Evolutionary conservation across 2,888 invertebrate genomes (phyloP).

Genomic region (Drosophila formosana): DNA sequence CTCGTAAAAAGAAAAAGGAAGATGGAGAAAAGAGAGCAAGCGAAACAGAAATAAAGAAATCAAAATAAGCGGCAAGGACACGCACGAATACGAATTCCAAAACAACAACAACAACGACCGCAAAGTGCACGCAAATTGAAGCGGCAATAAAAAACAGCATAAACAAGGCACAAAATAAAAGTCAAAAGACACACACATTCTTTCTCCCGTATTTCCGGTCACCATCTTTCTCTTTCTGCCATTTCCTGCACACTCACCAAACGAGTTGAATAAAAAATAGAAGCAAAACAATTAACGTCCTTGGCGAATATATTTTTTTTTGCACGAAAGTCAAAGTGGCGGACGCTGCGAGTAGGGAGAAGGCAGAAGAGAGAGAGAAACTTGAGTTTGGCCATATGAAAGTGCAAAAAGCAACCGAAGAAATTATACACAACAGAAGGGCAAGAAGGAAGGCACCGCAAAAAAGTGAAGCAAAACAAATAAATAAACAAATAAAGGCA

Average conservation of each 20-base stretch:
- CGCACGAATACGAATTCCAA: constrained; percentile 47
- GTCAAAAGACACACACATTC: constrained; percentile 56
- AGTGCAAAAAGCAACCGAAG: constrained; percentile 72
- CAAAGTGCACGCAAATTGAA: constrained; percentile 80
- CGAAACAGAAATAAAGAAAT: constrained; percentile 56
- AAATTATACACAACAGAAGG: constrained; percentile 57
- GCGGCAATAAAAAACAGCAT: constrained; percentile 66
- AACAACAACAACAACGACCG: constrained; percentile 47
- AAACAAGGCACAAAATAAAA: constrained; percentile 74
- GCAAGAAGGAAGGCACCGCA: constrained; percentile 21
- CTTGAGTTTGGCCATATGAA: constrained; percentile 72
- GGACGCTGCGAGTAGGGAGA: background rate
- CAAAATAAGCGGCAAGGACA: constrained; percentile 72
- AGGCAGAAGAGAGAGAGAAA: constrained; percentile 53
- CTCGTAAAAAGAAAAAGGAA: background rate
- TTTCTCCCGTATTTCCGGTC: background rate
- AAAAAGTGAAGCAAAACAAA: constrained; percentile 62
- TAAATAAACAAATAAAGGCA: constrained; percentile 72
- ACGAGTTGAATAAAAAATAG: constrained; percentile 68
- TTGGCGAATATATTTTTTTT: constrained; percentile 75
- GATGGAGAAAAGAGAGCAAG: constrained; percentile 17
- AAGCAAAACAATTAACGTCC: constrained; percentile 82
- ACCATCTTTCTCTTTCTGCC: background rate
- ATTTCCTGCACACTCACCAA: constrained; percentile 17
- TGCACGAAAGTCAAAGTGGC: constrained; percentile 1